Percentiles rank a stretch among this genome's conserved stretches.
Evolutionary conservation across 1,140 invertebrate genomes (phyloP).

Genomic region (Ceratosolen fusciceps): DNA sequence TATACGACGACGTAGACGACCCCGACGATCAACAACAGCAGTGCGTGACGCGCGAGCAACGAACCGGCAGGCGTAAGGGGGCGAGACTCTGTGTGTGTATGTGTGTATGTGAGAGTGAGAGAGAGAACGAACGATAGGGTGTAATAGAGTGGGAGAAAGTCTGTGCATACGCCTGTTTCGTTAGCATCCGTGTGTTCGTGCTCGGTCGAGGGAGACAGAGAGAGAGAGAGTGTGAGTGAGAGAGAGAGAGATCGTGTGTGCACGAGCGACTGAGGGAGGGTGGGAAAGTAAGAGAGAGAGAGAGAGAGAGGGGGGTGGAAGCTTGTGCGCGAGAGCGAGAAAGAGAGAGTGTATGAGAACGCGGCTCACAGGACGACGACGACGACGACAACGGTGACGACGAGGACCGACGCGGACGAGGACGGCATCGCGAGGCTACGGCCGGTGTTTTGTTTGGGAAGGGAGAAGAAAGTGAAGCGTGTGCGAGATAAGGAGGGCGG

Average conservation of each 20-base stretch:
- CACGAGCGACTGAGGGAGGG: too few species aligned
- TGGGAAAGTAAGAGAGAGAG: too few species aligned
- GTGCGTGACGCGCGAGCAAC: constrained; percentile 20
- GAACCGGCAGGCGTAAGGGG: too few species aligned
- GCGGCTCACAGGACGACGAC: constrained; percentile 19
- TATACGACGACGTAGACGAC: neutral
- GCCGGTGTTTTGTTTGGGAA: constrained; percentile 4
- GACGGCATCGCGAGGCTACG: constrained; percentile 35
- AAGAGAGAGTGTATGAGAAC: constrained; percentile 11
- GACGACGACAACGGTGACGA: constrained; percentile 48
- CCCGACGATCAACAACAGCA: too few species aligned
- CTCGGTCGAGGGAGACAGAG: too few species aligned
- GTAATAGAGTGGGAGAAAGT: neutral
- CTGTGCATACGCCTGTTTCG: too few species aligned
- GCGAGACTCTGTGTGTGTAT: too few species aligned
- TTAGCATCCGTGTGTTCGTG: too few species aligned
- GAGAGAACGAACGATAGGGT: neutral
- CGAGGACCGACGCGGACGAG: constrained; percentile 48
- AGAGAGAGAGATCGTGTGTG: constrained; percentile 15
- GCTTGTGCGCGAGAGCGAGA: neutral
- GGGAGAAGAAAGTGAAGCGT: neutral
- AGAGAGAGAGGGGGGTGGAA: constrained; percentile 11
- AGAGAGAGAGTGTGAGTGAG: neutral
- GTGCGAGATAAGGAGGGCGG: neutral
- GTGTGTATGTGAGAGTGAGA: too few species aligned